Evolutionary conservation across 2,113 vertebrate species (phyloP).

Genomic region (Arenaria interpres): DNA sequence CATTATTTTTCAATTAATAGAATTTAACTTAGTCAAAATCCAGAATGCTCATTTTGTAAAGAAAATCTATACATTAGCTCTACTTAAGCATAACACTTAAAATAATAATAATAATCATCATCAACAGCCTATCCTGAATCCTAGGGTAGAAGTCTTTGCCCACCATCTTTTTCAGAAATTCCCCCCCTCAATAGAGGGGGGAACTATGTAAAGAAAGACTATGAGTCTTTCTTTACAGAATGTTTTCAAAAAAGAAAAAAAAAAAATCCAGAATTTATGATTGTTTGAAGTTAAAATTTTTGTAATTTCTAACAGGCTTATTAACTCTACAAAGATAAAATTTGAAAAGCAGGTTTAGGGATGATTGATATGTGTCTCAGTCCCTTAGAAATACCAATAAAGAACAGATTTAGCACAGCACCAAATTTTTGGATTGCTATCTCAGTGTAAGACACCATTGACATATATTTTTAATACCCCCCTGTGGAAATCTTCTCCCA

Average conservation of each 20-base stretch:
- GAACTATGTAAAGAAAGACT: too few species aligned
- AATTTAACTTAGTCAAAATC: neutral
- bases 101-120: neutral
- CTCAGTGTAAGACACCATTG: neutral
- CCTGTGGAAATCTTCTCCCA: neutral
- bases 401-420: neutral
- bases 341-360: neutral
- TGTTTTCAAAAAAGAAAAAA: neutral
- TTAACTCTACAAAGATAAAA: neutral
- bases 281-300: conserved; percentile 43
- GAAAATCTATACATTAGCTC: neutral
- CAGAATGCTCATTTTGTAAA: neutral
- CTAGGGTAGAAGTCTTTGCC: neutral
- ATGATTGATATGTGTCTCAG: neutral
- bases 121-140: neutral
- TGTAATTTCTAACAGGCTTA: neutral
- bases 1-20: neutral
- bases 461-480: neutral
- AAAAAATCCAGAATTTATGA: neutral
- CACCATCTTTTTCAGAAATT: neutral
- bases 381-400: neutral
- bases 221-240: neutral
- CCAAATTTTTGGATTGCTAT: neutral
- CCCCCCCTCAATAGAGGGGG: neutral
- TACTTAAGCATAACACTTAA: neutral